Evolutionary conservation across 1,140 invertebrate species (phyloP), one percentile per base, ranked within the genome.

Genomic region (Drosophila micromelanica): DNA sequence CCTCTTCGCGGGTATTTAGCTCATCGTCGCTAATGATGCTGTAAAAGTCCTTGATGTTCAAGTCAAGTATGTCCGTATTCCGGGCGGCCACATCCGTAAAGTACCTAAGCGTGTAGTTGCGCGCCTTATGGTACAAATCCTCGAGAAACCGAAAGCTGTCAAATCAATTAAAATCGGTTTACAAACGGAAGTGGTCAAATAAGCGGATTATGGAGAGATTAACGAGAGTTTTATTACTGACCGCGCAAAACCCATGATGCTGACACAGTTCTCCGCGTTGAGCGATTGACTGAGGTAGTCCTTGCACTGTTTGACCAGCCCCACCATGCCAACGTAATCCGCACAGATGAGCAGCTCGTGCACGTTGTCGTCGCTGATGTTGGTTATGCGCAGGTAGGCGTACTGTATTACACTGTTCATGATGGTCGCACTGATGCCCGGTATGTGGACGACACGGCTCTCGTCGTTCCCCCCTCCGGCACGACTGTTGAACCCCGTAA

Each of bases 271-370:
- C 64, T 95, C 94, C 0, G 95, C 94, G 2, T 92, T 94, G 8
- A 98, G 92, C 8, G 92, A 92, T 70, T 94, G 92, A 15, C 93
- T 92, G 0, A 98, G 92, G 89, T 95, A 97, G 42, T 96, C 93
- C 71, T 95, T 96, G 87, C 97, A 98, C 0, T 95, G 93, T 56
- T 96, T 95, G 9, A 96, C 93, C 2, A 98, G 94, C 0, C 95
- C 96, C 12, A 96, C 91, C 40, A 98, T 96, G 55, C 95, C 95
- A 23, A 98, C 94, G 89, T 97, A 98, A 91, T 96, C 96, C 0
- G 96, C 95, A 3, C 94, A 95, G 54, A 95, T 93, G 11, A 98
- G 92, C 3, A 98, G 92, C 59, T 95, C 94, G 76, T 95, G 95
- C 0, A 98, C 96, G 78, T 97, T 98, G 17, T 95, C 94, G 3